Base-by-base conservation (phyloP, 2,113 vertebrate genomes). In the Urocynchramus pylzowi region DNA sequence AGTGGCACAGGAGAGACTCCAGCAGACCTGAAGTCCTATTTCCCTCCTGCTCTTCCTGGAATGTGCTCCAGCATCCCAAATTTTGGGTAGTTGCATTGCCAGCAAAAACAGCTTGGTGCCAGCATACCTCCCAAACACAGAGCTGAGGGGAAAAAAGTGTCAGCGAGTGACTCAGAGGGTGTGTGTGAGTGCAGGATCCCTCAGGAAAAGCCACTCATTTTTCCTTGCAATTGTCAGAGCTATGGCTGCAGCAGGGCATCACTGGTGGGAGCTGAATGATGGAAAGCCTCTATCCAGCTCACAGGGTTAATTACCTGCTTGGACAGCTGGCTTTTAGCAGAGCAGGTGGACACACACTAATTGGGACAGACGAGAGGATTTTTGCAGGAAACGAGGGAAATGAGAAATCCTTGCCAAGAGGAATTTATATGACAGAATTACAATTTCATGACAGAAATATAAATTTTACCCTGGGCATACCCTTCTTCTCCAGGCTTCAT, bases 11-110 rank as follows among this genome's bases (percentile, higher is more conserved):
- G 30, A 71, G 31, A 70, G 31, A 67, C 15, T 11, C 10, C 45
- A 61, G 26, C 1, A 2, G 37, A 53, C 27, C 19, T 3, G 7
- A 78, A 22, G 15, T 63, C 42, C 11, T 0, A 0, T 50, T 79
- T 79, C 11, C 9, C 16, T 75, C 52, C 42, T 44, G 13, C 5
- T 3, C 19, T 41, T 70, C 42, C 47, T 28, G n/a, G 31, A 8
- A 44, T 61, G 50, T 28, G 19, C 52, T 82, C 70, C 7, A 7
- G 54, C 42, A 87, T 70, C 16, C 15, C 35, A 41, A 8, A n/a
- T 76, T 57, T 59, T 1, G 0, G 12, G 45, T 24, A 39, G n/a
- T 31, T 87, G 28, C 59, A 31, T 30, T 87, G 56, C n/a, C 47
- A 75, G 37, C 37, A 49, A 8, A 44, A 60, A 18, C 9, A 37